phyloP scores from a whole-genome alignment of 2,113 vertebrate genomes.

The Reinhardtius hippoglossoides region DNA sequence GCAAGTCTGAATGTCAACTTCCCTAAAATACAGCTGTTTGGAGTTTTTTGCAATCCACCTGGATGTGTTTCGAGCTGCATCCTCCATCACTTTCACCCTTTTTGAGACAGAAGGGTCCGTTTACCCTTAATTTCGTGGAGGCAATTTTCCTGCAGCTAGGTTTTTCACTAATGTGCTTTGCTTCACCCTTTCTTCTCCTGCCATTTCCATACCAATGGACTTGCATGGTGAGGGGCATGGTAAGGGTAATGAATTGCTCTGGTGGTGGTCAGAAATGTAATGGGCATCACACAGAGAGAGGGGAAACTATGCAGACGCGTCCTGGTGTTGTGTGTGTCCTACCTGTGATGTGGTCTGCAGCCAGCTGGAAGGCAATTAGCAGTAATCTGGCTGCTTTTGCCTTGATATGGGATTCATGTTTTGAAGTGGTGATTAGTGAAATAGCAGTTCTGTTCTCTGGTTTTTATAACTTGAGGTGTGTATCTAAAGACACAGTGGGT shows the following conservation, averaged over 20 bases:
- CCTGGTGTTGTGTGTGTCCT: conserved; percentile 24
- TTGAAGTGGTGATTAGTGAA: conserved; percentile 60
- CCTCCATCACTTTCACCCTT: conserved; percentile 15
- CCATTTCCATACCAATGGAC: conserved; percentile 42
- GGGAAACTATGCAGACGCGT: conserved; percentile 40
- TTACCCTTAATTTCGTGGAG: conserved; percentile 7
- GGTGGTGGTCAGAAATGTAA: conserved; percentile 62
- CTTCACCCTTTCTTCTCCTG: conserved; percentile 6
- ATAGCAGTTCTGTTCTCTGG: conserved; percentile 39
- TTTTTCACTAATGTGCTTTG: conserved; percentile 31
- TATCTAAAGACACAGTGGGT: conserved; percentile 40
- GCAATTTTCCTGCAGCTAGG: conserved; percentile 4
- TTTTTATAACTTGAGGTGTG: conserved; percentile 55
- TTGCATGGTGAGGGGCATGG: conserved; percentile 21
- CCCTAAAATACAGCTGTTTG: conserved; percentile 5
- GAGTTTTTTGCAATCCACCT: conserved; percentile 45
- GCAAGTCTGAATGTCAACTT: conserved; percentile 6
- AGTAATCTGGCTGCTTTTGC: conserved; percentile 51
- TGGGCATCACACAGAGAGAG: conserved; percentile 51
- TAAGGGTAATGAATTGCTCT: conserved; percentile 54
- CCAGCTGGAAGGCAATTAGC: conserved; percentile 64
- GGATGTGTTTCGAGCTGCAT: conserved; percentile 27
- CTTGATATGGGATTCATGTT: conserved; percentile 44
- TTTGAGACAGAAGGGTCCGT: conserved; percentile 22
- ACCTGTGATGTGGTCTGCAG: conserved; percentile 62